phyloP scores from a whole-genome alignment of 2,888 invertebrate species.

The Eupelmus urozonus region DNA sequence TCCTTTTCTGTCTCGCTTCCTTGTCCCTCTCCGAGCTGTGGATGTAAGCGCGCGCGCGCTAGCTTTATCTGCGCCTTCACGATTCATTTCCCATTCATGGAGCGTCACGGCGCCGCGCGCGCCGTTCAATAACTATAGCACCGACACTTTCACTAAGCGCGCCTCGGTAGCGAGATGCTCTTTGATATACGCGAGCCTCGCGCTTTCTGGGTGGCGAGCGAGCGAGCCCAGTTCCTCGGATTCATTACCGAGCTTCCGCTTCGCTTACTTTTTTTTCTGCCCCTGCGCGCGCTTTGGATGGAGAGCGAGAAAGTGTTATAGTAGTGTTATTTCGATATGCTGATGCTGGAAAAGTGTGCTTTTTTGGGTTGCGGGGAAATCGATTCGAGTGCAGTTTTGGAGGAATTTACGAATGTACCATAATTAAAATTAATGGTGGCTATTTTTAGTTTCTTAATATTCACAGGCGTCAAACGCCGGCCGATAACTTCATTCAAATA shows the following conservation, averaged over 20 bases:
- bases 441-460: too few relatives aligned
- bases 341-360: too few relatives aligned
- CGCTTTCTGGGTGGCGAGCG: background rate
- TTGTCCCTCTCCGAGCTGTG: slow-evolving; percentile 51
- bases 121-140: slow-evolving; percentile 50
- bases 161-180: slow-evolving; percentile 13
- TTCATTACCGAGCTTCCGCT: background rate
- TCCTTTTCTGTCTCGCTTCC: slow-evolving; percentile 50
- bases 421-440: too few relatives aligned
- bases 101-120: slow-evolving; percentile 58
- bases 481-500: too few relatives aligned
- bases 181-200: background rate
- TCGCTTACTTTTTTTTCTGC: background rate
- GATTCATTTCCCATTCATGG: slow-evolving; percentile 68
- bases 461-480: too few relatives aligned
- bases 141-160: slow-evolving; percentile 60
- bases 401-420: too few relatives aligned
- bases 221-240: background rate
- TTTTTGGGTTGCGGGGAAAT: too few relatives aligned
- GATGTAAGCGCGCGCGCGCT: slow-evolving; percentile 46
- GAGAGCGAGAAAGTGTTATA: too few relatives aligned
- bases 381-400: too few relatives aligned
- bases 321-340: too few relatives aligned
- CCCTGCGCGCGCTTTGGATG: too few relatives aligned
- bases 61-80: slow-evolving; percentile 65